Percentiles rank a stretch among this genome's conserved stretches.
Evolutionary conservation across 1,140 invertebrate genomes (phyloP).

Genomic region (Drosophila auraria): DNA sequence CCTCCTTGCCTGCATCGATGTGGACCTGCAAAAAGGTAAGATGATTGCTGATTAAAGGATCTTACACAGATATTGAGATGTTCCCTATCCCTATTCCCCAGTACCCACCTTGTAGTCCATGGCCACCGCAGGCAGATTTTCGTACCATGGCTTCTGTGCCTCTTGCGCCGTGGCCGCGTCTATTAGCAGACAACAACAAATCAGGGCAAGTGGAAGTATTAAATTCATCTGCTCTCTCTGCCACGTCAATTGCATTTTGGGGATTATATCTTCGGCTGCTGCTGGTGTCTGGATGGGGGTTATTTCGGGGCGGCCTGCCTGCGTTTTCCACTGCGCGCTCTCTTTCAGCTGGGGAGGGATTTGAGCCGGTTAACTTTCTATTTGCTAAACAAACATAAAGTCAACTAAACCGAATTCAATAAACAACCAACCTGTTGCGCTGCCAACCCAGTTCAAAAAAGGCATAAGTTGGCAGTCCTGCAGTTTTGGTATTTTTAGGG

Average conservation of each 20-base stretch:
- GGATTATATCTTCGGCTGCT: conserved; percentile 19
- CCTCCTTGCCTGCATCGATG: conserved; percentile 96
- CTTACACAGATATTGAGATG: not conserved
- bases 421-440: conserved; percentile 60
- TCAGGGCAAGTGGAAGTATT: conserved; percentile 48
- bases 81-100: too few relatives aligned
- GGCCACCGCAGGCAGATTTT: conserved; percentile 93
- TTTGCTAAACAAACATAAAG: conserved; percentile 39
- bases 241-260: conserved; percentile 83
- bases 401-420: conserved; percentile 37
- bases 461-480: not conserved
- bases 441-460: not conserved
- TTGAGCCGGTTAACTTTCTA: conserved; percentile 45
- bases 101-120: conserved; percentile 93
- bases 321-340: conserved; percentile 5
- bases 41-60: not conserved
- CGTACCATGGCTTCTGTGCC: conserved; percentile 88
- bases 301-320: not conserved
- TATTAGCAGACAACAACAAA: conserved; percentile 54
- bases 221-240: conserved; percentile 61
- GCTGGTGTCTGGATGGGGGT: conserved; percentile 2
- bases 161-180: conserved; percentile 59
- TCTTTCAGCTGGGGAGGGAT: conserved; percentile 11
- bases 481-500: not conserved
- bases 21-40: conserved; percentile 87